Base-by-base conservation (phyloP, 2,113 vertebrate genomes). In the Dasypus novemcinctus region DNA sequence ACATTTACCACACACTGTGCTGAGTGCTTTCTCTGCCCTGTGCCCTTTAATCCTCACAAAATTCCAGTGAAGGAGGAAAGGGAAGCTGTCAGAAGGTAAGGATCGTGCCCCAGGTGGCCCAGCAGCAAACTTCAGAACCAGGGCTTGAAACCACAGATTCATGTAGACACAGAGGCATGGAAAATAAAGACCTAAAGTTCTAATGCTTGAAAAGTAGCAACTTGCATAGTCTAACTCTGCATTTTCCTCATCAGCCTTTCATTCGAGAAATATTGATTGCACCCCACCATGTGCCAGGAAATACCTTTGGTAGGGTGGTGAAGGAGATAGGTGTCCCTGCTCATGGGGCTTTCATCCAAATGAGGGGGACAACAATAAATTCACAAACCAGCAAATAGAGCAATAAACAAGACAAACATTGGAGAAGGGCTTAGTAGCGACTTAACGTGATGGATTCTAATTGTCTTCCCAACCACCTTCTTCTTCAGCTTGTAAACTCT, bases 1-100 rank as follows among this genome's bases (percentile, higher is more conserved):
- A 43, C 5, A 15, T 33, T 38, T 27, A 33, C 5, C 1, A 1
- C 31, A 33, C 6, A 17, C 11, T 1, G 4, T 25, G 9, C 23
- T 11, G 8, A 75, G 43, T 12, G 23, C 43, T 12, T 63, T 12
- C 12, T 31, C 36, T 84, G 3, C 12, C n/a, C 29, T 38, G 1
- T 25, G 46, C 57, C 41, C 41, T 52, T 63, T 17, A 29, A 14
- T 64, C 11, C 11, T 29, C 14, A 57, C 7, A 3, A 1, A 20
- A 9, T 41, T 31, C 41, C 3, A 41, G 11, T 23, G 27, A 43
- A 43, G 54, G n/a, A 54, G 80, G 61, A 9, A 72, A 29, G 12
- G 43, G 54, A 76, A 57, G 21, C 12, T 69, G 43, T 61, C 57
- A 72, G n/a, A 38, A 52, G 49, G 54, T 54, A 54, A 68, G 49